Conservation (phyloP, 2,113 vertebrate genomes). For the Myotis davidii region DNA sequence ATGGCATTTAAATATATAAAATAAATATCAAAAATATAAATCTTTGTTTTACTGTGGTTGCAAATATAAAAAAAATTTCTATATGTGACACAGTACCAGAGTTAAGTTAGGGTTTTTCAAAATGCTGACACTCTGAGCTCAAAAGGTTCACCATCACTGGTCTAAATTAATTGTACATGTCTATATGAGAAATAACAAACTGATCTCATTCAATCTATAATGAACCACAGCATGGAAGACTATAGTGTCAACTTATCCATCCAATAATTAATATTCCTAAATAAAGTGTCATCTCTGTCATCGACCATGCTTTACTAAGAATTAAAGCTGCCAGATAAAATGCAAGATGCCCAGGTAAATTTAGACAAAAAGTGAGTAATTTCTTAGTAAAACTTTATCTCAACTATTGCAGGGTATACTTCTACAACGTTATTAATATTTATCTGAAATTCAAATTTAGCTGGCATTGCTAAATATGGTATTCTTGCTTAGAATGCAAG, state of each 20-base stretch:
- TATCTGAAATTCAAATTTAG: constrained; percentile 32
- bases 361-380: constrained; percentile 14
- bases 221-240: neutral
- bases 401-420: neutral
- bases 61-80: too few species aligned
- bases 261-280: neutral
- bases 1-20: too few species aligned
- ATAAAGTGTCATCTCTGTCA: neutral
- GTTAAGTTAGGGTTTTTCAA: too few species aligned
- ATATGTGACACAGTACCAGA: too few species aligned
- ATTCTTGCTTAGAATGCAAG: neutral
- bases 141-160: too few species aligned
- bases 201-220: neutral
- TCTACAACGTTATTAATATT: constrained; percentile 16
- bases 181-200: neutral
- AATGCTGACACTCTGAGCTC: too few species aligned
- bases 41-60: too few species aligned
- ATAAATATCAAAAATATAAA: too few species aligned
- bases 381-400: neutral
- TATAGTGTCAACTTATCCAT: neutral
- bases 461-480: neutral
- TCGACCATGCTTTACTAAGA: neutral
- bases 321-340: neutral
- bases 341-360: neutral
- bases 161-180: neutral